Percentiles rank a stretch among this genome's conserved stretches.
Evolutionary conservation across 2,888 invertebrate species (phyloP).

Genomic region (Bursaphelenchus okinawaensis): DNA sequence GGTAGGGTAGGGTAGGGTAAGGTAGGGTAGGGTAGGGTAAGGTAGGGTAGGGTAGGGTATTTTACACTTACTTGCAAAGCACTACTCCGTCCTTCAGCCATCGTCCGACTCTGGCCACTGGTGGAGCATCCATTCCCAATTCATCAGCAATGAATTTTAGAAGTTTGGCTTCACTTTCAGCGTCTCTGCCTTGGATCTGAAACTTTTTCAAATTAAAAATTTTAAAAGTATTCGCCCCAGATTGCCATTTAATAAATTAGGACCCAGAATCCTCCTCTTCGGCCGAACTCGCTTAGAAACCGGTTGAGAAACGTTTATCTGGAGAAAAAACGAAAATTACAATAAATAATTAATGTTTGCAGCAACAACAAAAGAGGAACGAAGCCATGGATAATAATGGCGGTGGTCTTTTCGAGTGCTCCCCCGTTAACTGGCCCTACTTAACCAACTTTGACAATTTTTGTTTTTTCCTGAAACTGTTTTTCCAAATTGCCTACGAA

Average conservation of each 20-base stretch:
- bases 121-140: not conserved
- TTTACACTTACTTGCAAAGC: conserved; percentile 36
- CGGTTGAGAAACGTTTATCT: not conserved
- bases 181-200: conserved; percentile 34
- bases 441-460: not conserved
- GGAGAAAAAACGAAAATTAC: not conserved
- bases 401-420: not conserved
- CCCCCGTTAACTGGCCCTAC: not conserved
- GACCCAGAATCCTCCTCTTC: no score
- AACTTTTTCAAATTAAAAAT: no score
- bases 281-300: not conserved
- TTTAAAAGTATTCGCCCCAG: no score
- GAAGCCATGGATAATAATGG: conserved; percentile 14
- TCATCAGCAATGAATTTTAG: not conserved
- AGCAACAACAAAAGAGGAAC: not conserved
- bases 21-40: no score
- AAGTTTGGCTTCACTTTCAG: not conserved
- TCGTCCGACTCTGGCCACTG: conserved; percentile 22
- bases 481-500: no score
- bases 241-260: no score
- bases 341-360: not conserved
- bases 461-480: not conserved
- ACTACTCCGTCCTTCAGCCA: conserved; percentile 33
- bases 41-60: no score
- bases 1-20: no score